Conservation (phyloP, 1,140 invertebrate genomes). For the Arion vulgaris region DNA sequence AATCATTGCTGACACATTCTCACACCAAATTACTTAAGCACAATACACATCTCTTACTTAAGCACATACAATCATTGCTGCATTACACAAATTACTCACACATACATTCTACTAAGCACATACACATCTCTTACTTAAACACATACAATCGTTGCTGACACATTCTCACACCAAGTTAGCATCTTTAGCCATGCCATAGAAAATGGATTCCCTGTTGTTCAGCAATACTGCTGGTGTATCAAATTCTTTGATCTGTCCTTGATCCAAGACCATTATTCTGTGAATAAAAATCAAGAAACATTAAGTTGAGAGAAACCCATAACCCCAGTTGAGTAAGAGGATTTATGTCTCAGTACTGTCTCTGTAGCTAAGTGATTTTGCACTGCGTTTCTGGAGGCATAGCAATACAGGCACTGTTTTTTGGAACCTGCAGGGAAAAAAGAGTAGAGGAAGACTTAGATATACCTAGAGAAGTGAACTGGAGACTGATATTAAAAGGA, state of each 20-base stretch:
- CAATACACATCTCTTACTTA: not conserved
- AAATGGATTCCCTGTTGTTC: constrained; percentile 83
- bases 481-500: too few species aligned
- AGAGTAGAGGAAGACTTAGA: too few species aligned
- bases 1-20: too few species aligned
- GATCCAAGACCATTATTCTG: constrained; percentile 65
- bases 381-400: too few species aligned
- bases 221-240: constrained; percentile 76
- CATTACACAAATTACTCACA: not conserved
- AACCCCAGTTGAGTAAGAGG: too few species aligned
- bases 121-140: not conserved
- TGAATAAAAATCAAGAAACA: constrained; percentile 39
- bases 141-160: too few species aligned
- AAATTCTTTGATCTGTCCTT: constrained; percentile 60
- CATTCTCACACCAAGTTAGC: constrained; percentile 77
- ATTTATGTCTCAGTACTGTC: too few species aligned
- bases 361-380: too few species aligned
- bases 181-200: constrained; percentile 94
- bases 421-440: too few species aligned
- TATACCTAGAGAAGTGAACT: too few species aligned
- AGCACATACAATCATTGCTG: not conserved
- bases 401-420: too few species aligned
- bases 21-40: not conserved
- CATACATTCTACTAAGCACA: not conserved
- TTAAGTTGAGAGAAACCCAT: too few species aligned